Conservation (phyloP, 1,140 invertebrate species). For the Rhagoletis pomonella region DNA sequence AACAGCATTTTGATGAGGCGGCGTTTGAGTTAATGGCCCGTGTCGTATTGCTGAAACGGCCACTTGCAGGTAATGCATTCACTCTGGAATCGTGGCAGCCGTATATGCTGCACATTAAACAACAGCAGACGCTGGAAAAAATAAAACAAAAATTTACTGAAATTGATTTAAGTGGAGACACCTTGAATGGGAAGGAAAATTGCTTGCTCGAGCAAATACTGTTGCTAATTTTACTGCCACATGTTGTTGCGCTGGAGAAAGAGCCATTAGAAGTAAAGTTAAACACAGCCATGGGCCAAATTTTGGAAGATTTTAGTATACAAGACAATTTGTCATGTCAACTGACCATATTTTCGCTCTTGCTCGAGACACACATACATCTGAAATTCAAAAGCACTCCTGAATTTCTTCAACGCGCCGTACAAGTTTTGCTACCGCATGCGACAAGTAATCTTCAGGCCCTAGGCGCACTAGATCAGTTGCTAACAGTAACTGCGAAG, state of each 20-base stretch:
- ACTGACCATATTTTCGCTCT: slow-evolving; percentile 57
- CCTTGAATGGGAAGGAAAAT: background rate
- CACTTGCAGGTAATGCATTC: slow-evolving; percentile 78
- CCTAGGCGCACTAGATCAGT: slow-evolving; percentile 59
- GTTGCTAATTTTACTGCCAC: slow-evolving; percentile 62
- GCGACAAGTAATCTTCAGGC: slow-evolving; percentile 38
- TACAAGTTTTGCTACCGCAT: slow-evolving; percentile 43
- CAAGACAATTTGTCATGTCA: background rate
- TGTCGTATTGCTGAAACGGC: slow-evolving; percentile 81
- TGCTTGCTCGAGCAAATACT: slow-evolving; percentile 56
- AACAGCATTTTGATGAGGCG: slow-evolving; percentile 76
- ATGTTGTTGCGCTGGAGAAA: slow-evolving; percentile 63
- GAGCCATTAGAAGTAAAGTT: slow-evolving; percentile 59
- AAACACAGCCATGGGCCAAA: slow-evolving; percentile 54
- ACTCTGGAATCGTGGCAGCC: slow-evolving; percentile 79
- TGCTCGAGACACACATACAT: slow-evolving; percentile 63
- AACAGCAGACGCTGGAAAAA: slow-evolving; percentile 58
- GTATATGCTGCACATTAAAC: slow-evolving; percentile 79
- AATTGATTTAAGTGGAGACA: slow-evolving; percentile 57
- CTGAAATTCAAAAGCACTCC: slow-evolving; percentile 61
- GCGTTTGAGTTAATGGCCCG: slow-evolving; percentile 80
- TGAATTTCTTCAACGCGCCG: slow-evolving; percentile 10
- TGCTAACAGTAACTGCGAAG: background rate
- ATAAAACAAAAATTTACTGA: slow-evolving; percentile 59
- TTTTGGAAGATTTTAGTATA: slow-evolving; percentile 17